Conservation (phyloP, 2,797 vertebrate species). For the Notamacropus eugenii region DNA sequence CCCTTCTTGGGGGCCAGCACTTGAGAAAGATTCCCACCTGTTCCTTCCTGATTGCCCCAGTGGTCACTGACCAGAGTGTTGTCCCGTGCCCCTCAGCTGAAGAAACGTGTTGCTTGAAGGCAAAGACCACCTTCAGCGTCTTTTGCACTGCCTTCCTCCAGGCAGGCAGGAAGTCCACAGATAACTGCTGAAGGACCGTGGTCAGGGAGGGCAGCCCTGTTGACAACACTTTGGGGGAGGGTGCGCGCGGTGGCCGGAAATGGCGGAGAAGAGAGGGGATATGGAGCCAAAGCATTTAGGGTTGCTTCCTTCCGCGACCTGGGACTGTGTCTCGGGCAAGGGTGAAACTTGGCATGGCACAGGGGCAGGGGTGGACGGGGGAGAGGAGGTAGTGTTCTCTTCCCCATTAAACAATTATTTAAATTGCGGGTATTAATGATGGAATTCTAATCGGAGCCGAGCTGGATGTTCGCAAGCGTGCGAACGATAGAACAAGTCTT, state of each 20-base stretch:
- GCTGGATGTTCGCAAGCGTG: constrained; percentile 62
- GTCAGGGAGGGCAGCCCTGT: neutral
- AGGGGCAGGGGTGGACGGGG: neutral
- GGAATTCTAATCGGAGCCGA: constrained; percentile 57
- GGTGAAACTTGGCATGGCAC: neutral
- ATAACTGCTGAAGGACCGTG: neutral
- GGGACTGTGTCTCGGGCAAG: neutral
- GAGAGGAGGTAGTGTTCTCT: neutral
- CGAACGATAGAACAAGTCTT: constrained; percentile 61
- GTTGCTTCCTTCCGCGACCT: neutral
- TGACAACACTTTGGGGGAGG: neutral
- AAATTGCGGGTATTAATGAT: constrained; percentile 59
- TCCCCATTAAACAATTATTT: constrained; percentile 54
- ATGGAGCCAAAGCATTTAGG: neutral
- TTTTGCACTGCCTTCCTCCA: neutral
- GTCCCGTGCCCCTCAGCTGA: neutral
- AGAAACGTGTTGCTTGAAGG: neutral
- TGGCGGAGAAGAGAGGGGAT: no score
- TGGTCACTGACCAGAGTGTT: neutral
- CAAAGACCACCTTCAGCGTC: neutral
- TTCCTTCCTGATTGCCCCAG: neutral
- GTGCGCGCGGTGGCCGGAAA: no score
- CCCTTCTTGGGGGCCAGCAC: neutral
- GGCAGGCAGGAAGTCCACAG: neutral
- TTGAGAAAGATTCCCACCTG: neutral